Evolutionary conservation across 2,113 vertebrate species (phyloP), one percentile per base, ranked within the genome.

Genomic region (Apteryx mantelli): DNA sequence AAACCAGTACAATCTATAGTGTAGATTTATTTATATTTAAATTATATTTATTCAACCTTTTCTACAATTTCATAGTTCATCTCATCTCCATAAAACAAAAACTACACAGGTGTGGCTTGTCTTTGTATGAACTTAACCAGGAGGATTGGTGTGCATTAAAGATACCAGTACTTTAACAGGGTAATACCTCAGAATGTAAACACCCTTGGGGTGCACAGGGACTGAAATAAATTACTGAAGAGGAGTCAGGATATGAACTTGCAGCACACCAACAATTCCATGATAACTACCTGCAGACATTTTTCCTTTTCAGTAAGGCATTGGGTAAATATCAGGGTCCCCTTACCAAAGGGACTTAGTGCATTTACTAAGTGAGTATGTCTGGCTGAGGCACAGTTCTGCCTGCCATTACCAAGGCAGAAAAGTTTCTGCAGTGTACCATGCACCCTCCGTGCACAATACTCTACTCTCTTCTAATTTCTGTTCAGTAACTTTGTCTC

Each of bases 101-200:
- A 53, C n/a, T 9, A 83, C 4, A 70, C 80, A 84, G 26, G 46
- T 40, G 88, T 5, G 20, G 50, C 34, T 77, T 88, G 28, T 56
- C 26, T 63, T 88, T 21, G 24, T 40, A 53, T 34, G 18, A 91
- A 68, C 18, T 11, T n/a, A 73, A 53, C 25, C 25, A 74, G 15
- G 16, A 78, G 7, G 26, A 74, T 38, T 82, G 58, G 48, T 93
- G 68, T 58, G 38, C 71, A 86, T 96, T 85, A 91, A 81, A 77
- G 52, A 71, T 4, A 50, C 3, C 7, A 77, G 64, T 63, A 78
- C 26, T 83, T 80, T 3, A 64, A 64, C 13, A 20, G 2, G 3
- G 19, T 66, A 66, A 92, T 82, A 63, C 52, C 70, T 44, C 32
- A 46, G 73, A 91, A 95, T 28, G 26, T 93, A 90, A 95, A 86